phyloP scores from a whole-genome alignment of 2,113 vertebrate species.

The Carlito syrichta region DNA sequence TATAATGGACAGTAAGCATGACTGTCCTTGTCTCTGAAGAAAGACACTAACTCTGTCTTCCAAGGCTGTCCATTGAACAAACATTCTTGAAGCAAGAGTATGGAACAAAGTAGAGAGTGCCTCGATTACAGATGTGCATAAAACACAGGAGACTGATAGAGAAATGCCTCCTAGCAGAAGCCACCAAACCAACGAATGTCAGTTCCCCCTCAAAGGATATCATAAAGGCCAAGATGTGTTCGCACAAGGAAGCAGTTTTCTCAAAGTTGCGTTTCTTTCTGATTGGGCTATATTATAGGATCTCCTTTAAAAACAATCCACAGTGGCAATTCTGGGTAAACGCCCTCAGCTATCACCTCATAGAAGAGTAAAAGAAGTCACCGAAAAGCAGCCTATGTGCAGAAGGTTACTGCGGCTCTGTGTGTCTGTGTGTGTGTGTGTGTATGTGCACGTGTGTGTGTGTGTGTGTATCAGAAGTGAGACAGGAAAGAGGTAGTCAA shows the following conservation, averaged over 20 bases:
- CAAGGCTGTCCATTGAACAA: not conserved
- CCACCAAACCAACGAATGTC: not conserved
- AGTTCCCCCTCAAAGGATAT: not conserved
- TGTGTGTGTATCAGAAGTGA: not conserved
- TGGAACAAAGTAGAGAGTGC: not conserved
- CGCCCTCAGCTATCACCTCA: not conserved
- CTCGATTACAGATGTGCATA: not conserved
- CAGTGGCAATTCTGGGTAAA: not conserved
- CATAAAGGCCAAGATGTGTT: not conserved
- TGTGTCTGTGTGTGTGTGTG: too few relatives aligned
- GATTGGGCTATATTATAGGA: not conserved
- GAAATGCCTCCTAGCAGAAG: not conserved
- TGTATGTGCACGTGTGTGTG: rapidly evolving
- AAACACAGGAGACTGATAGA: not conserved
- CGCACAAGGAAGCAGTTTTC: not conserved
- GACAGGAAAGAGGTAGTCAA: not conserved
- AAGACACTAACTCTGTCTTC: not conserved
- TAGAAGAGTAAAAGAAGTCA: not conserved
- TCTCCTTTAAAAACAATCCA: not conserved
- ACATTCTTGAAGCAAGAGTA: not conserved
- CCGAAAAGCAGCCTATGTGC: not conserved
- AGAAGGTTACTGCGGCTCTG: not conserved
- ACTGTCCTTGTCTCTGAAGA: not conserved
- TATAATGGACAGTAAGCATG: not conserved
- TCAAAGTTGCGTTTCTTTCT: not conserved